Evolutionary conservation across 2,113 vertebrate genomes (phyloP).

Genomic region (Catharus minimus): DNA sequence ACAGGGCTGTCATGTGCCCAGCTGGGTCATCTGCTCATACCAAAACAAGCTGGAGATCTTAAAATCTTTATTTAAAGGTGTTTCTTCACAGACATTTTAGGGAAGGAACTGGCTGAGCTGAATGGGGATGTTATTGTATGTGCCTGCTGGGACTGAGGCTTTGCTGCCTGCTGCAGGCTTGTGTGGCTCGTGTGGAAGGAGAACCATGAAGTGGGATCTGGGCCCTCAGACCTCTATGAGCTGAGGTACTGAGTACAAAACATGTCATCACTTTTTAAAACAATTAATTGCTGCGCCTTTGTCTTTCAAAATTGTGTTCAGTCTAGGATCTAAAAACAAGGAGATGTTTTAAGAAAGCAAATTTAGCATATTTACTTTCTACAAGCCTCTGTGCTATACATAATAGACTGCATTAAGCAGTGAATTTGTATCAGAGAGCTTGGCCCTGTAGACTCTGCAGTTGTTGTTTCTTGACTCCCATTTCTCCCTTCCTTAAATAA

Average conservation of each 20-base stretch:
- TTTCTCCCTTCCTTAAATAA: conserved; percentile 17
- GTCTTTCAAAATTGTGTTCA: not conserved
- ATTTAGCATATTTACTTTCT: not conserved
- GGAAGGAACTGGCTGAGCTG: not conserved
- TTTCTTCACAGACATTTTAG: conserved; percentile 19
- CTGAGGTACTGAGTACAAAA: not conserved
- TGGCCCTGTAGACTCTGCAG: not conserved
- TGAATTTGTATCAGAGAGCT: not conserved
- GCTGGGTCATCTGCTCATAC: conserved; percentile 22
- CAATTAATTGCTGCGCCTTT: not conserved
- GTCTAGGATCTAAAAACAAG: not conserved
- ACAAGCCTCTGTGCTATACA: not conserved
- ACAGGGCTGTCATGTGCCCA: conserved; percentile 16
- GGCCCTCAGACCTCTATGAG: not conserved
- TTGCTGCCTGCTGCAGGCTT: not conserved
- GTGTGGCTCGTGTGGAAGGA: not conserved
- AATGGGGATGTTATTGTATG: not conserved
- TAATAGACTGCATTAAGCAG: not conserved
- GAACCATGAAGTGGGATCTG: not conserved
- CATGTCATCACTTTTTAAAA: not conserved
- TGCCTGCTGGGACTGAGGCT: not conserved
- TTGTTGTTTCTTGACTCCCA: not conserved
- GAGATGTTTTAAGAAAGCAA: not conserved
- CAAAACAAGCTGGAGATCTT: conserved; percentile 55
- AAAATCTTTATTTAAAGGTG: conserved; percentile 44